phyloP scores from a whole-genome alignment of 2,888 invertebrate genomes.

The Trimorus sp. region DNA sequence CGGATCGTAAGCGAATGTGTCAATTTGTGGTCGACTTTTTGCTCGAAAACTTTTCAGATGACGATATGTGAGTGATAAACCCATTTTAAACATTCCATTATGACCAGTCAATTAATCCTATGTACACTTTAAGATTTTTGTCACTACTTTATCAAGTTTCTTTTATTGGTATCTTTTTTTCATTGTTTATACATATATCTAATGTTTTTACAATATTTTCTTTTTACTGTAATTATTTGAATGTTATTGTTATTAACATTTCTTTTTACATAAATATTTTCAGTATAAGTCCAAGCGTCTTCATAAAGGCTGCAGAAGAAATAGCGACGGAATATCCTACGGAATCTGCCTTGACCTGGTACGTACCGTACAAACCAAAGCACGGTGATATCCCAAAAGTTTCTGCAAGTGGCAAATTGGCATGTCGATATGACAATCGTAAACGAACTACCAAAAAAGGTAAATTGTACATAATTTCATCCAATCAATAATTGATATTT shows the following conservation, averaged over 20 bases:
- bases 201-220: too few species aligned
- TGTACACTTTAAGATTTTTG: too few species aligned
- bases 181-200: too few species aligned
- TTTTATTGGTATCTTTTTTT: too few species aligned
- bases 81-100: background rate
- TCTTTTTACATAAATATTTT: background rate
- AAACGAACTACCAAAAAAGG: slow-evolving; percentile 6
- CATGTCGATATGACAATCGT: slow-evolving; percentile 18
- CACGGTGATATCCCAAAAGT: slow-evolving; percentile 24
- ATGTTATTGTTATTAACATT: too few species aligned
- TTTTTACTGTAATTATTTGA: too few species aligned
- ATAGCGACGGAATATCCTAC: background rate
- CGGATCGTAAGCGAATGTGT: background rate
- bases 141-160: too few species aligned
- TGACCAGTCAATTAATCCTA: too few species aligned
- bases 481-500: background rate
- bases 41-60: background rate
- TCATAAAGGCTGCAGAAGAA: background rate
- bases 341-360: slow-evolving; percentile 17
- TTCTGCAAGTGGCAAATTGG: slow-evolving; percentile 33
- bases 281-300: background rate
- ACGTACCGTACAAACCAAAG: slow-evolving; percentile 29
- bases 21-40: background rate
- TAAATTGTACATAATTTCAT: background rate
- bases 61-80: slow-evolving; percentile 1